phyloP scores from a whole-genome alignment of 2,888 invertebrate species.

The Opisthograptis luteolata region DNA sequence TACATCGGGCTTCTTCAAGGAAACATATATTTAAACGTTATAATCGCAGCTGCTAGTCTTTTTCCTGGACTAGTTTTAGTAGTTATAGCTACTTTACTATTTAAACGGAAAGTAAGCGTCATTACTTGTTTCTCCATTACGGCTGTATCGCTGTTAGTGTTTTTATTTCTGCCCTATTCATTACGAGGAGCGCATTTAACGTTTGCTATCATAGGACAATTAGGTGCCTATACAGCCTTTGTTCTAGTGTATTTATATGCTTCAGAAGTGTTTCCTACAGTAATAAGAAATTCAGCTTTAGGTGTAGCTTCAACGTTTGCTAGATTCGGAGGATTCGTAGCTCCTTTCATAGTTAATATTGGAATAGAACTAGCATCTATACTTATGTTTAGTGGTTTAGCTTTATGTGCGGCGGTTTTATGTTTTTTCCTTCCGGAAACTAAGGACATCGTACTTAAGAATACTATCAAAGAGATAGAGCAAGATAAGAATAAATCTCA shows the following conservation, averaged over 20 bases:
- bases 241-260: constrained; percentile 88
- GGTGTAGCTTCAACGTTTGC: constrained; percentile 89
- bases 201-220: constrained; percentile 89
- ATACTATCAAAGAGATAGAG: constrained; percentile 69
- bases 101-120: constrained; percentile 62
- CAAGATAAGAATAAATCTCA: constrained; percentile 10
- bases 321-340: constrained; percentile 87
- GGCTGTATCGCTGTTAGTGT: constrained; percentile 61
- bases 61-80: constrained; percentile 61
- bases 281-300: constrained; percentile 90
- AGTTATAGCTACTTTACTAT: constrained; percentile 57
- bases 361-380: constrained; percentile 70
- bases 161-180: constrained; percentile 61
- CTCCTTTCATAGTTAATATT: constrained; percentile 87
- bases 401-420: constrained; percentile 62
- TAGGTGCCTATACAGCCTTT: constrained; percentile 89
- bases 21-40: constrained; percentile 91
- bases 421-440: constrained; percentile 73
- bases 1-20: constrained; percentile 91
- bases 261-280: constrained; percentile 92
- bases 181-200: constrained; percentile 81
- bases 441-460: constrained; percentile 64
- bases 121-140: constrained; percentile 60
- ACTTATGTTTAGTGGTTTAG: constrained; percentile 63
- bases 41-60: constrained; percentile 84